These are phyloP conservation scores for Odobenus rosmarus DNA, from an alignment of 2,113 vertebrate species.

Conservation along the genomic window DNA sequence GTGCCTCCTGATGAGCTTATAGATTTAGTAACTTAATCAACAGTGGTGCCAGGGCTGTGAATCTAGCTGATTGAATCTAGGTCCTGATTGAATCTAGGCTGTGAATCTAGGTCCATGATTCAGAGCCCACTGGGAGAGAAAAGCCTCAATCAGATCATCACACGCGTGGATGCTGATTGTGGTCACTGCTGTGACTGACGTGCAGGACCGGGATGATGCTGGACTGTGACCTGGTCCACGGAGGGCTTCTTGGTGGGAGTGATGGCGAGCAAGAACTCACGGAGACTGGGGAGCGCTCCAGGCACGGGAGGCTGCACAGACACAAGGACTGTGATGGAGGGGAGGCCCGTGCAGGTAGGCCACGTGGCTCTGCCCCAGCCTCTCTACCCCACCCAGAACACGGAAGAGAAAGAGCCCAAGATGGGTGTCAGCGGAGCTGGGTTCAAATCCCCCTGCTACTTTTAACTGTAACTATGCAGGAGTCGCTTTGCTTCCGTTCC, in stretches of 20 bases:
- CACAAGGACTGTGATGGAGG: fast-evolving
- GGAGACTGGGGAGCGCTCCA: background rate
- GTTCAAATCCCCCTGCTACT: background rate
- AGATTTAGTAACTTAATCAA: background rate
- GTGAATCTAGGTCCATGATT: too few species aligned
- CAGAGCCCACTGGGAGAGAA: background rate
- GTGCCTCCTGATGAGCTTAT: background rate
- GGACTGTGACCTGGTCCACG: background rate
- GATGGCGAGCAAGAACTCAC: fast-evolving
- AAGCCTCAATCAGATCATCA: background rate
- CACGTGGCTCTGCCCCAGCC: background rate
- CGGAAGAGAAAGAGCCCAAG: background rate
- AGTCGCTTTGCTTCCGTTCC: background rate
- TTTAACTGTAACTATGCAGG: background rate
- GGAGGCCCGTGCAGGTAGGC: background rate
- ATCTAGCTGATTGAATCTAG: too few species aligned
- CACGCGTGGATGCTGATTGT: fast-evolving
- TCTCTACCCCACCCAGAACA: too few species aligned
- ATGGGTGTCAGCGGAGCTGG: background rate
- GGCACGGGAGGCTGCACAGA: too few species aligned
- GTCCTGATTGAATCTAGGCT: too few species aligned
- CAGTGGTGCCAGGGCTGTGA: background rate
- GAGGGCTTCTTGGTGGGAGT: background rate
- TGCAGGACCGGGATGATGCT: fast-evolving
- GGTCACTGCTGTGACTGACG: too few species aligned